These are phyloP conservation scores for Leucania comma DNA, from an alignment of 2,888 invertebrate genomes.

Conservation along the genomic window DNA sequence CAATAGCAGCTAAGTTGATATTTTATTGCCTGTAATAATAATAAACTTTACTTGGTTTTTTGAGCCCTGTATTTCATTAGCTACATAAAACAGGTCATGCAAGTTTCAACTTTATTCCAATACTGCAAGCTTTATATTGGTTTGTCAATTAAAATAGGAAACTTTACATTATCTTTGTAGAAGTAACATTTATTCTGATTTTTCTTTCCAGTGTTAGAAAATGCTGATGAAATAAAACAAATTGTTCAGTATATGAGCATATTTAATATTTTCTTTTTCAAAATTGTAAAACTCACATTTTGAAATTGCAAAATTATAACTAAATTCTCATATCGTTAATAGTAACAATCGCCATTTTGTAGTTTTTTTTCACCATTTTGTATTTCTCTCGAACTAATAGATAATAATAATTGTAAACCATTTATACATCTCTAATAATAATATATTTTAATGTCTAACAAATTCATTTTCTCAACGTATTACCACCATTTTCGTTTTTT, in stretches of 20 bases:
- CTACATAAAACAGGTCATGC: too few relatives aligned
- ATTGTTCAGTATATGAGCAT: constrained; percentile 87
- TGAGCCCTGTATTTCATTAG: not conserved
- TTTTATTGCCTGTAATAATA: not conserved
- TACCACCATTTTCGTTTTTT: constrained; percentile 84
- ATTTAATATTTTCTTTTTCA: constrained; percentile 91
- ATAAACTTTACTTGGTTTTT: not conserved
- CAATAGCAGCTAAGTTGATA: not conserved
- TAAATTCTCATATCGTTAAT: constrained; percentile 91
- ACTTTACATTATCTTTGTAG: not conserved
- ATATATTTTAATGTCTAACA: constrained; percentile 90
- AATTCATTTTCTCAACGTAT: constrained; percentile 89
- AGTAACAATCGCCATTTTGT: constrained; percentile 90
- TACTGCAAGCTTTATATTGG: not conserved
- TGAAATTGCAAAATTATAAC: constrained; percentile 91
- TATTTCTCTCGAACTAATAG: constrained; percentile 86
- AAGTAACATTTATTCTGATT: too few relatives aligned
- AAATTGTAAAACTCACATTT: constrained; percentile 91
- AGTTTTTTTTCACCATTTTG: constrained; percentile 79
- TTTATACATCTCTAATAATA: constrained; percentile 90
- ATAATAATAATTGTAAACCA: constrained; percentile 89
- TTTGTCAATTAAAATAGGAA: not conserved
- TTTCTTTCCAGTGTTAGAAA: too few relatives aligned
- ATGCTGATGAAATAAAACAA: constrained; percentile 74
- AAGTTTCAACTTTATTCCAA: not conserved